Percentiles rank a stretch among this genome's conserved stretches.
These are phyloP conservation scores for Cynocephalus volans DNA, from an alignment of 2,113 vertebrate genomes.

Conservation along the genomic window DNA sequence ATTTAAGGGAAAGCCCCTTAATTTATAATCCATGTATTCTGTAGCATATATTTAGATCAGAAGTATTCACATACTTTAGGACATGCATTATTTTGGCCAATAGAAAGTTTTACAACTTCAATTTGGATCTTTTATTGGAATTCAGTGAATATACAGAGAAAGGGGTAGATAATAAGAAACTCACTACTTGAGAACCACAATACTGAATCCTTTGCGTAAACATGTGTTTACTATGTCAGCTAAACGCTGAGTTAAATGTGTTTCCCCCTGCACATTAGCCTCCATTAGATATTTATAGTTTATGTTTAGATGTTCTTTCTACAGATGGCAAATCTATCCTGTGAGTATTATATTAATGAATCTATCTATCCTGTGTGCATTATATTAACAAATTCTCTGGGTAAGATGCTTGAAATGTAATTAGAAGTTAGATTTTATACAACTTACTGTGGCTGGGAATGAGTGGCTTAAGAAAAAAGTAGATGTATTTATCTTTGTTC, in stretches of 20 bases:
- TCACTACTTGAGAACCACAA: background rate
- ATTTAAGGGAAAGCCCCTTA: background rate
- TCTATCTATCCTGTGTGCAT: background rate
- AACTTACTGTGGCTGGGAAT: background rate
- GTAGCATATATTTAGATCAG: background rate
- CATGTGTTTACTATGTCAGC: background rate
- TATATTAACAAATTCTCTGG: background rate
- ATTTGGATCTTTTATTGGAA: background rate
- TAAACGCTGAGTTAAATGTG: background rate
- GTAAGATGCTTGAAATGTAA: conserved; percentile 22
- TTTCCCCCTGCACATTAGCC: background rate
- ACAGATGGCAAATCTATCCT: background rate
- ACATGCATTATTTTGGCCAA: background rate
- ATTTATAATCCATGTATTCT: background rate
- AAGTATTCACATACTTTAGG: background rate
- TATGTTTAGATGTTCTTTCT: background rate
- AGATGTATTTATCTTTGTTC: background rate
- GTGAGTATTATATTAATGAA: background rate
- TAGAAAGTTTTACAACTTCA: background rate
- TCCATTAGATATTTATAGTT: background rate
- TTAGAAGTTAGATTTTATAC: conserved; percentile 9
- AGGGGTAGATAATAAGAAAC: background rate
- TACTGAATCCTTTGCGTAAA: background rate
- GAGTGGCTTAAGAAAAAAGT: background rate
- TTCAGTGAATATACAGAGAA: background rate